Conservation (phyloP, 1,140 invertebrate genomes). For the Drosophila orosa region DNA sequence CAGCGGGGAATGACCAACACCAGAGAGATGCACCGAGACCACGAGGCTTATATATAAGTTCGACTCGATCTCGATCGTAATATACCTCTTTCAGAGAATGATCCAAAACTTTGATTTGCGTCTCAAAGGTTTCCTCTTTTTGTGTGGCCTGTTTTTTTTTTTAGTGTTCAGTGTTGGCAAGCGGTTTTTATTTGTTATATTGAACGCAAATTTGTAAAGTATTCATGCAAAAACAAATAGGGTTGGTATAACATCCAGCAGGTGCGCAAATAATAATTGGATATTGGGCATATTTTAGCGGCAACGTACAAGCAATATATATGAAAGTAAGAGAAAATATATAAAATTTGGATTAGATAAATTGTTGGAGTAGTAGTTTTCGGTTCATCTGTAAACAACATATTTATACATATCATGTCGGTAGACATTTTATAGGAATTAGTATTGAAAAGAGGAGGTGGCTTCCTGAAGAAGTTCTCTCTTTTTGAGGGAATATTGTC, state of each 20-base stretch:
- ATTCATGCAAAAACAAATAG: slow-evolving; percentile 61
- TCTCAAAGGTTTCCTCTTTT: slow-evolving; percentile 97
- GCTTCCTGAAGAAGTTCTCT: slow-evolving; percentile 4
- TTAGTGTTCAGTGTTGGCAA: slow-evolving; percentile 66
- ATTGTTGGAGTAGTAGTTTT: slow-evolving; percentile 12
- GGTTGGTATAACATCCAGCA: slow-evolving; percentile 45
- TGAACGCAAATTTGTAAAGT: slow-evolving; percentile 40
- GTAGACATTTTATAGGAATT: slow-evolving; percentile 82
- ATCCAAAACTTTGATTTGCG: slow-evolving; percentile 96
- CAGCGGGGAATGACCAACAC: slow-evolving; percentile 57
- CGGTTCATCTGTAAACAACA: slow-evolving; percentile 24
- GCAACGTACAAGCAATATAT: slow-evolving; percentile 63
- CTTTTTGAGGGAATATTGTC: slow-evolving; percentile 12
- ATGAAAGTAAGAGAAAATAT: slow-evolving; percentile 68
- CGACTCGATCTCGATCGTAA: slow-evolving; percentile 55
- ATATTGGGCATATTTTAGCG: slow-evolving; percentile 33
- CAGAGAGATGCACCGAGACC: slow-evolving; percentile 51
- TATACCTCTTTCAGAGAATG: slow-evolving; percentile 97
- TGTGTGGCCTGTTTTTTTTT: slow-evolving; percentile 92
- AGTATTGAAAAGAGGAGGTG: slow-evolving; percentile 3
- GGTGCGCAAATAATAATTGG: slow-evolving; percentile 50
- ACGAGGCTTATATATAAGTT: slow-evolving; percentile 28
- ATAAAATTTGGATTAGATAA: slow-evolving; percentile 65
- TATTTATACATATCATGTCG: slow-evolving; percentile 54
- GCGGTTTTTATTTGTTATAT: slow-evolving; percentile 31